Conservation (phyloP, 2,888 invertebrate species). For the Drosophila affinis region DNA sequence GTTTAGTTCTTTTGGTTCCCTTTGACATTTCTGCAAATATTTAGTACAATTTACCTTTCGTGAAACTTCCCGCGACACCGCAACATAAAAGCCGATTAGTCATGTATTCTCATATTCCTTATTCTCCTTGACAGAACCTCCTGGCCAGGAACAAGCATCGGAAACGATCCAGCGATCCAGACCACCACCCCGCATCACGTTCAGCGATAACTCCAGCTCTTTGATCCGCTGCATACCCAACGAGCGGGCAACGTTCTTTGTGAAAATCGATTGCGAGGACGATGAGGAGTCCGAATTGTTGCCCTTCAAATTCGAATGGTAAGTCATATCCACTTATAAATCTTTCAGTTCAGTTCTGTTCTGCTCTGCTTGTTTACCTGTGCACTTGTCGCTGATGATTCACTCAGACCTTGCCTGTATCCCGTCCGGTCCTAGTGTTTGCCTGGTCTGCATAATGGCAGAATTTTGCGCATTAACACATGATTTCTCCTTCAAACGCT, state of each 20-base stretch:
- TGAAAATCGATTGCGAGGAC: slow-evolving; percentile 83
- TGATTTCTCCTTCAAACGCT: slow-evolving; percentile 65
- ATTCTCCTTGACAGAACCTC: slow-evolving; percentile 54
- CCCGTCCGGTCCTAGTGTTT: background rate
- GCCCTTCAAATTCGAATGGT: slow-evolving; percentile 83
- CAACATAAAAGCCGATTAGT: slow-evolving; percentile 38
- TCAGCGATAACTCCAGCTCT: slow-evolving; percentile 83
- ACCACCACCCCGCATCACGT: slow-evolving; percentile 76
- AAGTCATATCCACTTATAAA: slow-evolving; percentile 59
- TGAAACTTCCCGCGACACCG: slow-evolving; percentile 6
- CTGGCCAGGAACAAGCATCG: slow-evolving; percentile 34
- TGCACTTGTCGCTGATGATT: slow-evolving; percentile 52
- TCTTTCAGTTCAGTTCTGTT: slow-evolving; percentile 2
- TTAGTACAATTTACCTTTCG: slow-evolving; percentile 34
- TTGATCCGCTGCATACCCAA: slow-evolving; percentile 82
- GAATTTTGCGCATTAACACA: slow-evolving; percentile 71
- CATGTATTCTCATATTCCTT: background rate
- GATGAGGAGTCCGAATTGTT: slow-evolving; percentile 76
- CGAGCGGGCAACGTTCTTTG: slow-evolving; percentile 83
- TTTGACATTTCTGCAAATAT: slow-evolving; percentile 45
- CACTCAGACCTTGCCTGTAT: slow-evolving; percentile 47
- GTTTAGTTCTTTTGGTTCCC: slow-evolving; percentile 26
- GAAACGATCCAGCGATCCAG: slow-evolving; percentile 22
- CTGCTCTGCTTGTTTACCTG: slow-evolving; percentile 26
- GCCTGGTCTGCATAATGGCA: slow-evolving; percentile 56